Conservation (phyloP, 35 echinoderm and acorn worm genomes). For the Nesometra sesokonis region DNA sequence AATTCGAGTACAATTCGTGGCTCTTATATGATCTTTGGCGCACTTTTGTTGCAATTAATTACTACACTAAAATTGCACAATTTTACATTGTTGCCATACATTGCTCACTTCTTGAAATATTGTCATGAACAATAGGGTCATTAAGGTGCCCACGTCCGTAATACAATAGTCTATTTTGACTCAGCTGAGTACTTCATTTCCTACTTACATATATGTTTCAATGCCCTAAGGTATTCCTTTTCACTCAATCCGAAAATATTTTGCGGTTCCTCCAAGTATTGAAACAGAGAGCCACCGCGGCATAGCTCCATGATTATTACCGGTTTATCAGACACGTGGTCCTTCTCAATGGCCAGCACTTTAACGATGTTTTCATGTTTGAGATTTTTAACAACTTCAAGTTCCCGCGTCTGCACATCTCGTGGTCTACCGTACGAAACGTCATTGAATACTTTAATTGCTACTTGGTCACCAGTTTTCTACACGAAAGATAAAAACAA, state of each 20-base stretch:
- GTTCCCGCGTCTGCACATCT: slow-evolving; percentile 77
- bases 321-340: slow-evolving; percentile 71
- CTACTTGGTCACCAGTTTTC: slow-evolving; percentile 94
- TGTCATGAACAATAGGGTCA: too few species aligned
- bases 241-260: slow-evolving; percentile 64
- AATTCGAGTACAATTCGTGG: too few species aligned
- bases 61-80: too few species aligned
- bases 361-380: slow-evolving; percentile 85
- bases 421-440: slow-evolving; percentile 67
- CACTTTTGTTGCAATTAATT: too few species aligned
- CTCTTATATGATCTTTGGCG: too few species aligned
- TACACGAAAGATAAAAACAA: slow-evolving; percentile 20
- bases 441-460: slow-evolving; percentile 83
- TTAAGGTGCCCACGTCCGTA: too few species aligned
- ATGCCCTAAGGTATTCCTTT: slow-evolving; percentile 53
- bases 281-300: slow-evolving; percentile 68
- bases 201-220: slow-evolving; percentile 81
- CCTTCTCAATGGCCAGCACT: slow-evolving; percentile 73
- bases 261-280: slow-evolving; percentile 64
- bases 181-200: too few species aligned
- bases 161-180: too few species aligned
- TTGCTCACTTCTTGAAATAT: too few species aligned
- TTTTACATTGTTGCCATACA: too few species aligned
- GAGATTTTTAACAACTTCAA: slow-evolving; percentile 85
- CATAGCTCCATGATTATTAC: slow-evolving; percentile 93